phyloP scores from a whole-genome alignment of 2,888 invertebrate species.

The Adela reaumurella region DNA sequence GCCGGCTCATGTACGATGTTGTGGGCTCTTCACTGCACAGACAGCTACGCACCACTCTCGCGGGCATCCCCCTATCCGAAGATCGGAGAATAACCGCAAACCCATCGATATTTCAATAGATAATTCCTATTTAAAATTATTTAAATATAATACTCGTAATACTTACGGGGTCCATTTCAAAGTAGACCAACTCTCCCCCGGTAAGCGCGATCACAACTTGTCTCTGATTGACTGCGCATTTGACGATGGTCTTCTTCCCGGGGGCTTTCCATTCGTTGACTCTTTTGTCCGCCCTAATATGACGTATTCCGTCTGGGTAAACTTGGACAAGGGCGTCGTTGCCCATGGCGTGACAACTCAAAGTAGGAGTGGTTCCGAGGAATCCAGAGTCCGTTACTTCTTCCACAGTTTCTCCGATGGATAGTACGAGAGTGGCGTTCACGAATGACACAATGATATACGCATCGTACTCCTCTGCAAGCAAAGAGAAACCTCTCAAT shows the following conservation, averaged over 20 bases:
- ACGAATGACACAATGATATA: constrained; percentile 99
- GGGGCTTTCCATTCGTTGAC: constrained; percentile 99
- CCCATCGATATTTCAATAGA: constrained; percentile 29
- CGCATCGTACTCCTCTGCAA: constrained; percentile 96
- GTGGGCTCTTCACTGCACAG: constrained; percentile 53
- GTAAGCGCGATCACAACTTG: constrained; percentile 98
- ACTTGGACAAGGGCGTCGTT: constrained; percentile 98
- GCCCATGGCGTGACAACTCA: constrained; percentile 96
- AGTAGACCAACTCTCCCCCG: constrained; percentile 97
- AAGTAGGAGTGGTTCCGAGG: constrained; percentile 95
- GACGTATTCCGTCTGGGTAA: constrained; percentile 97
- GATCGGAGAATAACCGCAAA: constrained; percentile 23
- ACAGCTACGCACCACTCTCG: constrained; percentile 50
- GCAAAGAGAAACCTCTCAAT: constrained; percentile 42
- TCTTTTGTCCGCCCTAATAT: constrained; percentile 95
- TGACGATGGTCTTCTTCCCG: constrained; percentile 93
- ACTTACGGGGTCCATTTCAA: constrained; percentile 98
- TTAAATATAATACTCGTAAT: no score
- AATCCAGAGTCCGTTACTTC: constrained; percentile 99
- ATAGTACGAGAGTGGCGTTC: constrained; percentile 93
- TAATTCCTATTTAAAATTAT: background rate
- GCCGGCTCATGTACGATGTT: constrained; percentile 60
- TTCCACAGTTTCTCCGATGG: constrained; percentile 99
- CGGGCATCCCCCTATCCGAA: constrained; percentile 24
- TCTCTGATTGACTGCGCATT: constrained; percentile 96